Evolutionary conservation across 1,140 invertebrate genomes (phyloP), one percentile per base, ranked within the genome.

Genomic region (Leptonema lineaticorne): DNA sequence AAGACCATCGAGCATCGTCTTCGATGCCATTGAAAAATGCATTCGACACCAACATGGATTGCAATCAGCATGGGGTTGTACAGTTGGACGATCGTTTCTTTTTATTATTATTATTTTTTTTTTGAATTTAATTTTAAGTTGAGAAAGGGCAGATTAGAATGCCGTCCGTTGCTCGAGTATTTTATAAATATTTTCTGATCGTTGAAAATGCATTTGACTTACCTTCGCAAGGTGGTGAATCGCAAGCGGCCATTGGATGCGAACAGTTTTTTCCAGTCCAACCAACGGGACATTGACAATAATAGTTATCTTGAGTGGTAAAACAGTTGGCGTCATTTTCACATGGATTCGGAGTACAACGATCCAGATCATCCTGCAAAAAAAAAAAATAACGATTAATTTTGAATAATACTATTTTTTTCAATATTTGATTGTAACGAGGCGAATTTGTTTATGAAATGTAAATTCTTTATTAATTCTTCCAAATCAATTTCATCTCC

Each of bases 261-360:
- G 92, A 93, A 78, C 95, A 97, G 81, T 94, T 95, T 77, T 92
- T 93, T 29, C 95, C 95, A 67, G 90, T 88, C 87, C 92, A 96
- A 71, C 90, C 89, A 56, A 87, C 85, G 0, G 90, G 87, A 81
- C 95, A 98, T 78, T 93, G 90, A 79, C 95, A 97, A 75, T 93
- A 92, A 80, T 95, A 96, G 76, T 93, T 91, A 56, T 87, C 87
- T 74, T 92, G 87, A 0, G 90, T 92, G 74, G 94, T 94, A 75
- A 93, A 89, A 76, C 93, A 95, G 2, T 86, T 85, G 1, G 90
- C 89, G 0, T 86, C 87, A 76, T 94, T 92, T 53, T 87, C 84
- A 76, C 93, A 95, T 0, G 92, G 91, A 71, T 92, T 88, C 16
- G 91, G 90, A 63, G 87, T 89, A 81, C 91, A 93, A 77, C 95